These are phyloP conservation scores for Drosophila cardini DNA, from an alignment of 1,140 invertebrate species.

Conservation along the genomic window DNA sequence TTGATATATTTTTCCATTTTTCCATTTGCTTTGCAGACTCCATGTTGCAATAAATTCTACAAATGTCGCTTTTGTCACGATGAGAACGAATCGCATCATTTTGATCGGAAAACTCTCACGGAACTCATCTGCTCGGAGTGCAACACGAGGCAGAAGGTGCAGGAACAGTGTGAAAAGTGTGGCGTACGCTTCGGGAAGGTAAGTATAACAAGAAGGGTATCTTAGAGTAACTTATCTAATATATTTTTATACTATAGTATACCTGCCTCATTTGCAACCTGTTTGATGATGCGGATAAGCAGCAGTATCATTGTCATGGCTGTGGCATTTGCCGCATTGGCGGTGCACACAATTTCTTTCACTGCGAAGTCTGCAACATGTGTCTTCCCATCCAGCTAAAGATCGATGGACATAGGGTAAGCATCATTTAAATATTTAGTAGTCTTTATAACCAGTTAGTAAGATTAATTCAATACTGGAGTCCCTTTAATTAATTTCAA, in stretches of 20 bases:
- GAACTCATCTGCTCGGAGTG: constrained; percentile 93
- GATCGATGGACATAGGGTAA: constrained; percentile 91
- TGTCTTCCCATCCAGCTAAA: constrained; percentile 92
- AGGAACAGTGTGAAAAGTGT: constrained; percentile 90
- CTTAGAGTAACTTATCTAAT: background rate
- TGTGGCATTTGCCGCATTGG: constrained; percentile 95
- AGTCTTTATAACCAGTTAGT: background rate
- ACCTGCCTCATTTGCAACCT: constrained; percentile 94
- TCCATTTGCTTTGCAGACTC: constrained; percentile 87
- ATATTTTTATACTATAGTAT: constrained; percentile 87
- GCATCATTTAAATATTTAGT: constrained; percentile 7
- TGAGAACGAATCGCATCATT: constrained; percentile 92
- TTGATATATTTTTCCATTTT: constrained; percentile 29
- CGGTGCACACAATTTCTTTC: constrained; percentile 93
- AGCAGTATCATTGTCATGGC: constrained; percentile 94
- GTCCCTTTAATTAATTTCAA: background rate
- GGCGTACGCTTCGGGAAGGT: constrained; percentile 91
- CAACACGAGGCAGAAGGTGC: constrained; percentile 91
- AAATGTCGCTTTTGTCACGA: constrained; percentile 95
- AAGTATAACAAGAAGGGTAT: background rate
- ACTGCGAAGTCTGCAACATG: constrained; percentile 94
- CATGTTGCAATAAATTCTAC: constrained; percentile 94
- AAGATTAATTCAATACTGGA: background rate
- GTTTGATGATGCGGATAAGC: constrained; percentile 95
- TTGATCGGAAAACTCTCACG: constrained; percentile 92